Conservation (phyloP, 1,140 invertebrate genomes). For the Leucophenga varia region DNA sequence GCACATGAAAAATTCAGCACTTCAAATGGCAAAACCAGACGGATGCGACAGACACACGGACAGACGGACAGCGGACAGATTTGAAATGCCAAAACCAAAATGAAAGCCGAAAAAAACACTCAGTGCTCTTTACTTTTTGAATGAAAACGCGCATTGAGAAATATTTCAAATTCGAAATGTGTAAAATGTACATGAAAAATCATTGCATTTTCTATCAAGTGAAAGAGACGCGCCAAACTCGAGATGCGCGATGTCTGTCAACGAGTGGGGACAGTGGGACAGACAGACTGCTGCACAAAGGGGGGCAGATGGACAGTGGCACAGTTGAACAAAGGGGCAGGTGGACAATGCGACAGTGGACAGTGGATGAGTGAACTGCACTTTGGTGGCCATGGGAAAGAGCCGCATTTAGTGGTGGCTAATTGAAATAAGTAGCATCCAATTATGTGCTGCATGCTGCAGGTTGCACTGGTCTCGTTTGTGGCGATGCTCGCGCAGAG, state of each 20-base stretch:
- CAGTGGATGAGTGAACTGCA: too few species aligned
- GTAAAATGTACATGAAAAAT: constrained; percentile 22
- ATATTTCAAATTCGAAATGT: constrained; percentile 41
- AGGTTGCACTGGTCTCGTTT: too few species aligned
- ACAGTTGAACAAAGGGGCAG: too few species aligned
- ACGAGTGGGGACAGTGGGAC: background rate
- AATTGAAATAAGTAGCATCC: too few species aligned
- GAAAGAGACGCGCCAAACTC: background rate
- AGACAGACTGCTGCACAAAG: background rate
- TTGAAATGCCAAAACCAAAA: constrained; percentile 33
- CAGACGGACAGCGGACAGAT: constrained; percentile 9
- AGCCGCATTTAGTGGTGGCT: too few species aligned
- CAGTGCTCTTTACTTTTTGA: constrained; percentile 7
- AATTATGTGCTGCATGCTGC: too few species aligned
- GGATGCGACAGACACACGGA: constrained; percentile 16
- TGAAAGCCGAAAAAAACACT: constrained; percentile 17
- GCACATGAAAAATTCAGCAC: constrained; percentile 53
- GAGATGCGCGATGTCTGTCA: background rate
- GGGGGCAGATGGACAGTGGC: too few species aligned
- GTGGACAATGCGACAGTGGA: too few species aligned
- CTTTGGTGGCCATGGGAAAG: too few species aligned
- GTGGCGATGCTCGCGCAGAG: too few species aligned
- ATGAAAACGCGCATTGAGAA: constrained; percentile 33
- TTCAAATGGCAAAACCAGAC: constrained; percentile 42
- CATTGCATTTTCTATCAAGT: too few species aligned